Evolutionary conservation across 2,113 vertebrate species (phyloP).

Genomic region (Ictalurus furcatus): DNA sequence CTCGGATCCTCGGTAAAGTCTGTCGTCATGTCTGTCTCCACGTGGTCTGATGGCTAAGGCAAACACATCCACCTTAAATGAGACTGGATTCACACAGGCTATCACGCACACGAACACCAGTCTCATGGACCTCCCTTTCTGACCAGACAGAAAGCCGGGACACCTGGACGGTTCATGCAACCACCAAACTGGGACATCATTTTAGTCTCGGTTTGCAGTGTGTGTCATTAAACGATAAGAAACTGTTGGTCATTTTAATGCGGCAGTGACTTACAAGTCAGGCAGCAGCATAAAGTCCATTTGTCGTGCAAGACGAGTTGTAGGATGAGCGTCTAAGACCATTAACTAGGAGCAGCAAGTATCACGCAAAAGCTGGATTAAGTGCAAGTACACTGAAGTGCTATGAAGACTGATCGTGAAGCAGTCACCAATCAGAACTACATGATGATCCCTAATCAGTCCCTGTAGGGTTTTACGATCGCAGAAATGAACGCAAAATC

Average conservation of each 20-base stretch:
- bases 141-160: neutral
- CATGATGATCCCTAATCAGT: neutral
- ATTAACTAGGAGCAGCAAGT: neutral
- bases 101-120: slow-evolving; percentile 57
- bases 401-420: neutral
- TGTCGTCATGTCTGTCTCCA: neutral
- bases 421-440: neutral
- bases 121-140: neutral
- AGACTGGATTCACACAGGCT: slow-evolving; percentile 60
- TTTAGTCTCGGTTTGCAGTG: neutral
- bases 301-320: neutral
- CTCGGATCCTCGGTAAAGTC: neutral
- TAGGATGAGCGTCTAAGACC: neutral
- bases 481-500: too few species aligned
- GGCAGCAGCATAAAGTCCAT: neutral
- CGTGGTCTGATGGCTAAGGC: slow-evolving; percentile 47
- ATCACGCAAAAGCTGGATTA: neutral
- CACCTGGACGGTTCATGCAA: neutral
- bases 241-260: neutral
- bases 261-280: neutral
- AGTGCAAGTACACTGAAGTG: neutral
- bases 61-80: slow-evolving; percentile 61
- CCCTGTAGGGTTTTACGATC: too few species aligned
- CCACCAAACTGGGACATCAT: too few species aligned
- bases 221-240: neutral